Evolutionary conservation across 2,113 vertebrate species (phyloP).

Genomic region (Semnornis frantzii): DNA sequence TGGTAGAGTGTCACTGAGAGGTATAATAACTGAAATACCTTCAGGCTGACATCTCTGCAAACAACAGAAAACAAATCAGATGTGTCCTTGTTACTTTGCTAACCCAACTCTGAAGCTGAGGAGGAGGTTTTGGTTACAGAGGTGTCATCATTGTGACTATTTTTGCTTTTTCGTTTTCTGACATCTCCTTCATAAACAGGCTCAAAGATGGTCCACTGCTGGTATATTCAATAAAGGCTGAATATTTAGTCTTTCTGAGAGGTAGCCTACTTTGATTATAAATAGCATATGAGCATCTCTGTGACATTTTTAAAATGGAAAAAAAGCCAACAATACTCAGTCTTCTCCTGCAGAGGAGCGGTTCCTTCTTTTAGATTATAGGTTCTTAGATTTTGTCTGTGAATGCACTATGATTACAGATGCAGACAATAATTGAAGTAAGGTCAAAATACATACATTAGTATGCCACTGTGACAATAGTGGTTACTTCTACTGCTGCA

Average conservation of each 20-base stretch:
- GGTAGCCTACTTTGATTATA: background rate
- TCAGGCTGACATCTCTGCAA: background rate
- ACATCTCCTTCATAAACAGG: background rate
- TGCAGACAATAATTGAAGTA: conserved; percentile 17
- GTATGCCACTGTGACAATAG: background rate
- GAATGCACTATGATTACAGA: conserved; percentile 10
- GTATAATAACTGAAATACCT: background rate
- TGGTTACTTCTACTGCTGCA: background rate
- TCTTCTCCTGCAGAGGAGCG: background rate
- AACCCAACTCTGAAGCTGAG: fast-evolving
- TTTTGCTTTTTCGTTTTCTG: background rate
- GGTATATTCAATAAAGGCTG: background rate
- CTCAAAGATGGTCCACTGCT: background rate
- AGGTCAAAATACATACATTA: background rate
- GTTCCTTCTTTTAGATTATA: conserved; percentile 21
- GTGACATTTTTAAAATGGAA: conserved; percentile 4
- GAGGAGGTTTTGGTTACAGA: background rate
- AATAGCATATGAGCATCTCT: background rate
- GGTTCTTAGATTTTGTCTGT: background rate
- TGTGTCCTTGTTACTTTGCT: background rate
- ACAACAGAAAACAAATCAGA: background rate
- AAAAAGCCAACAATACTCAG: background rate
- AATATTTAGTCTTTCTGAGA: background rate
- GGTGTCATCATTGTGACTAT: background rate
- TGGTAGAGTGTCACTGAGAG: background rate